Conservation (phyloP, 2,113 vertebrate species). For the Vimba vimba region DNA sequence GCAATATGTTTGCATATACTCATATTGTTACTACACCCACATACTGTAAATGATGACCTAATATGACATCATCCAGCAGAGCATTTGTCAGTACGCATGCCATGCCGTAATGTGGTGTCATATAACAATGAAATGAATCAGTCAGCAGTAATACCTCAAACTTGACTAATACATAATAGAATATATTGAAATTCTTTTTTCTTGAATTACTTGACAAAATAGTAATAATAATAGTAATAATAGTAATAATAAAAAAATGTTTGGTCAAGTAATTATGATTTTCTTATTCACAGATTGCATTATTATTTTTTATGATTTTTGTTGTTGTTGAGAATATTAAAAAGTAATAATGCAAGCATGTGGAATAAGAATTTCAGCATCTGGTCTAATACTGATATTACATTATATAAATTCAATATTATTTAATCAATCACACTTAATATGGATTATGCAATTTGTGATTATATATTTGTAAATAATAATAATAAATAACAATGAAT, state of each 20-base stretch:
- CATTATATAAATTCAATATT: not conserved
- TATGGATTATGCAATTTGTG: not conserved
- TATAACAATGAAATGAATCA: slow-evolving; percentile 1
- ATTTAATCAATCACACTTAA: not conserved
- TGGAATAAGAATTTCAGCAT: too few species aligned
- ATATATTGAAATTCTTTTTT: too few species aligned
- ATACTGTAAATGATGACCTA: slow-evolving; percentile 49
- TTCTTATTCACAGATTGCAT: too few species aligned
- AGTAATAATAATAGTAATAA: too few species aligned
- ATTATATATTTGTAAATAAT: not conserved
- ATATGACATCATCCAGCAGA: slow-evolving; percentile 58
- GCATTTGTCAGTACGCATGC: slow-evolving; percentile 39
- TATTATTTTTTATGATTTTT: too few species aligned
- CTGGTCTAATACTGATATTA: not conserved
- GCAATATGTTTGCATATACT: not conserved
- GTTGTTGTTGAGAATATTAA: too few species aligned
- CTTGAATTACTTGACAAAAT: too few species aligned
- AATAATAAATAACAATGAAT: not conserved
- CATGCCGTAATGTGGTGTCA: slow-evolving; percentile 40
- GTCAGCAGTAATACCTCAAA: not conserved
- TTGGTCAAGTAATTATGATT: too few species aligned
- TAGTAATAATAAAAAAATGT: too few species aligned
- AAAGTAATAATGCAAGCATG: too few species aligned
- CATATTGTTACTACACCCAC: slow-evolving; percentile 10
- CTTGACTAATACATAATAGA: not conserved